Conservation (phyloP, 2,113 vertebrate species). For the Cyprinodon brontotheroides region DNA sequence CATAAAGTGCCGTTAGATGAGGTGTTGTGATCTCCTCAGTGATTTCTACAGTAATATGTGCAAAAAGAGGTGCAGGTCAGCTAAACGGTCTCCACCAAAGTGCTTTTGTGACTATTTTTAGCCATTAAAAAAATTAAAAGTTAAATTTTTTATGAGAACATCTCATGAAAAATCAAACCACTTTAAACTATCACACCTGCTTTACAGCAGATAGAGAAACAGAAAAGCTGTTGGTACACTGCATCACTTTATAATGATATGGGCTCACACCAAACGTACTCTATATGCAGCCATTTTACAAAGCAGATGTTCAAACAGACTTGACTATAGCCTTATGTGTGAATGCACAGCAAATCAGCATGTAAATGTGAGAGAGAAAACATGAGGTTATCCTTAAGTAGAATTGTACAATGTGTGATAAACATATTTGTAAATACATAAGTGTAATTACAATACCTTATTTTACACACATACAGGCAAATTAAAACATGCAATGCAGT, state of each 20-base stretch:
- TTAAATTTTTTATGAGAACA: not conserved
- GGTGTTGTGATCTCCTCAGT: too few species aligned
- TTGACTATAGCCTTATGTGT: not conserved
- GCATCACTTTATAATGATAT: not conserved
- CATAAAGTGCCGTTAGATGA: too few species aligned
- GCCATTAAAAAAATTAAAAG: not conserved
- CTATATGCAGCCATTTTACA: not conserved
- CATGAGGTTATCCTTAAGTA: not conserved
- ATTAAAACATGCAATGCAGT: not conserved
- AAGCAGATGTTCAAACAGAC: not conserved
- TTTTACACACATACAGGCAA: not conserved
- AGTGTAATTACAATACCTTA: not conserved
- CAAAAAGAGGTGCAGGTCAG: not conserved
- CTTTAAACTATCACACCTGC: not conserved
- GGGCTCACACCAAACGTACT: not conserved
- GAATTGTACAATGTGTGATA: not conserved
- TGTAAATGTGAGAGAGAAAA: not conserved
- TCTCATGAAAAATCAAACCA: not conserved
- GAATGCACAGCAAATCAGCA: not conserved
- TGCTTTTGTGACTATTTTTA: not conserved
- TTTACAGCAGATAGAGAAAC: not conserved
- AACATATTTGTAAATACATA: not conserved
- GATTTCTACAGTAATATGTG: not conserved
- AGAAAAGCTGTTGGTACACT: not conserved
- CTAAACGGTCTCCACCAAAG: not conserved